These are phyloP conservation scores for Dorcus hopei DNA, from an alignment of 2,888 invertebrate genomes.

Conservation along the genomic window DNA sequence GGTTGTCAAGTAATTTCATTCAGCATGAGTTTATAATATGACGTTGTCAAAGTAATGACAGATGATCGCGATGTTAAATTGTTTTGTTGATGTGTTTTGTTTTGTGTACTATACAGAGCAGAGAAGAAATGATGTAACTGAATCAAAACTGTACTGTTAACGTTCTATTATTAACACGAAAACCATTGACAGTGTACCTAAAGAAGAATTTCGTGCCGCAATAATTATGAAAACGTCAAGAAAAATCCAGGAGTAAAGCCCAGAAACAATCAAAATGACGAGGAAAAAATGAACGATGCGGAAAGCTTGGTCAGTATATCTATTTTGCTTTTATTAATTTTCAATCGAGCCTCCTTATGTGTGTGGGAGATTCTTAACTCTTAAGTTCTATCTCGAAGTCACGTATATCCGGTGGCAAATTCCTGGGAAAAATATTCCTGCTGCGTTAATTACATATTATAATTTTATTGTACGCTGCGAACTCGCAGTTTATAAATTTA, in stretches of 20 bases:
- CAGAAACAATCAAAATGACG: slow-evolving; percentile 54
- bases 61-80: not conserved
- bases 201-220: slow-evolving; percentile 3
- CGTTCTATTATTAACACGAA: not conserved
- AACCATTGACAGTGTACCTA: not conserved
- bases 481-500: too few relatives aligned
- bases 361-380: slow-evolving; percentile 14
- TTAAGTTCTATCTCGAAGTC: slow-evolving; percentile 10
- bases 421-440: too few relatives aligned
- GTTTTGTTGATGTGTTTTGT: not conserved
- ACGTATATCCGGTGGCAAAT: not conserved
- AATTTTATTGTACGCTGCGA: too few relatives aligned
- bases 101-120: not conserved
- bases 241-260: slow-evolving; percentile 2
- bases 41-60: not conserved
- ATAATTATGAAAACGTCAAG: not conserved
- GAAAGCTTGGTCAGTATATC: slow-evolving; percentile 64
- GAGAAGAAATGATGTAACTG: not conserved
- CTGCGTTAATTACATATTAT: too few relatives aligned
- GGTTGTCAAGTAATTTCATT: not conserved
- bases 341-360: not conserved
- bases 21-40: not conserved
- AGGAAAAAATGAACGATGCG: slow-evolving; percentile 71
- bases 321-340: slow-evolving; percentile 18
- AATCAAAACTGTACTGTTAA: too few relatives aligned